Conservation (phyloP, 2,797 vertebrate species). For the Acipenser oxyrinchus region DNA sequence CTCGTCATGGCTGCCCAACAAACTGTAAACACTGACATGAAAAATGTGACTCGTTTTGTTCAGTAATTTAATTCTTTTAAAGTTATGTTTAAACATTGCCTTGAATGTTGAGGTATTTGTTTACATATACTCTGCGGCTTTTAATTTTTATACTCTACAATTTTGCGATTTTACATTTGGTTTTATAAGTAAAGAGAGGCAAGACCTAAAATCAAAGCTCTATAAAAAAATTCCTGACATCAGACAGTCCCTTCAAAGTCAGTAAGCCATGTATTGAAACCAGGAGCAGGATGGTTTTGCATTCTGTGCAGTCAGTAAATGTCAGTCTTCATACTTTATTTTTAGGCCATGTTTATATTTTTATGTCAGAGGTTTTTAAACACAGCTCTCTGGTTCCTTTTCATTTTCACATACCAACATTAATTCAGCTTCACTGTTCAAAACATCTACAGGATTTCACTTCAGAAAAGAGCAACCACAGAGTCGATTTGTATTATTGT, state of each 20-base stretch:
- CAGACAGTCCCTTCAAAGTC: slow-evolving; percentile 22
- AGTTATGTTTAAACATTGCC: slow-evolving; percentile 22
- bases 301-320: slow-evolving; percentile 18
- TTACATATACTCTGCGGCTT: slow-evolving; percentile 44
- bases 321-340: slow-evolving; percentile 11
- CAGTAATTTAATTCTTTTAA: background rate
- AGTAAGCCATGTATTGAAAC: slow-evolving; percentile 17
- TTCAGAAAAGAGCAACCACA: background rate
- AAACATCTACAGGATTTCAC: background rate
- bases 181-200: slow-evolving; percentile 49
- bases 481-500: background rate
- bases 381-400: background rate
- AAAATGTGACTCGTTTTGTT: slow-evolving; percentile 8
- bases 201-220: slow-evolving; percentile 28
- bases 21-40: no score
- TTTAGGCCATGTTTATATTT: slow-evolving; percentile 11
- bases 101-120: slow-evolving; percentile 34
- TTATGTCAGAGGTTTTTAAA: slow-evolving; percentile 12
- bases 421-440: background rate
- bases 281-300: slow-evolving; percentile 4
- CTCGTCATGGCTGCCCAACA: no score
- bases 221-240: slow-evolving; percentile 26
- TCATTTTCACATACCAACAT: background rate
- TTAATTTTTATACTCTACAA: slow-evolving; percentile 43
- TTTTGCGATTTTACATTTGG: slow-evolving; percentile 38